Percentiles rank a stretch among this genome's conserved stretches.
phyloP scores from a whole-genome alignment of 1,140 invertebrate genomes.

The Rhagoletis zephyria region DNA sequence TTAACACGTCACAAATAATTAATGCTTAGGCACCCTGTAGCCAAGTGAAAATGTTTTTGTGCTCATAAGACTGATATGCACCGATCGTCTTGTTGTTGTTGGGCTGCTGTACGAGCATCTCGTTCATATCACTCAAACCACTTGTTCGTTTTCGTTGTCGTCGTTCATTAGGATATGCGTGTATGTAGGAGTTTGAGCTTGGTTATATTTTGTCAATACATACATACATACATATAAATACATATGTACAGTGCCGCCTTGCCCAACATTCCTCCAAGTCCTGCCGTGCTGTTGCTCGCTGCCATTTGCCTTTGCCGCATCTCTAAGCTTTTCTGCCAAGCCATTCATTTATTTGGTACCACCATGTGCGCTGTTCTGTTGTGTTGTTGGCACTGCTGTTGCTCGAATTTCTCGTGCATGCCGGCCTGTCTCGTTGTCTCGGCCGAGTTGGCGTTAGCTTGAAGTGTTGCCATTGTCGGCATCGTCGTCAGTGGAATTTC shows the following conservation, averaged over 20 bases:
- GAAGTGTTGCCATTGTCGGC: not conserved
- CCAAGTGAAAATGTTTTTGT: not conserved
- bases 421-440: not conserved
- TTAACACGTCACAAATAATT: no score
- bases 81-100: not conserved
- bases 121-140: constrained; percentile 4
- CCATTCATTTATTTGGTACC: constrained; percentile 7
- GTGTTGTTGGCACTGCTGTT: constrained; percentile 37
- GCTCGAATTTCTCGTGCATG: constrained; percentile 14
- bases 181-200: not conserved
- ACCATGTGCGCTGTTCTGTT: constrained; percentile 1
- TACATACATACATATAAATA: no score
- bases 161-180: not conserved
- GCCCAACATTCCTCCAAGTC: not conserved
- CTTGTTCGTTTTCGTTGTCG: no score
- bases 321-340: constrained; percentile 34
- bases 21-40: not conserved
- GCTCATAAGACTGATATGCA: not conserved
- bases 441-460: constrained; percentile 3
- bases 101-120: not conserved
- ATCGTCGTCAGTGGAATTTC: constrained; percentile 31
- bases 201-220: not conserved
- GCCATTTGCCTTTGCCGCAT: not conserved
- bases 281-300: not conserved
- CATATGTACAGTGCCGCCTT: not conserved